A percentile compares a stretch with the other conserved stretches of the same genome.
These are phyloP conservation scores for Nephrotoma flavescens DNA, from an alignment of 2,888 invertebrate species.

Conservation along the genomic window DNA sequence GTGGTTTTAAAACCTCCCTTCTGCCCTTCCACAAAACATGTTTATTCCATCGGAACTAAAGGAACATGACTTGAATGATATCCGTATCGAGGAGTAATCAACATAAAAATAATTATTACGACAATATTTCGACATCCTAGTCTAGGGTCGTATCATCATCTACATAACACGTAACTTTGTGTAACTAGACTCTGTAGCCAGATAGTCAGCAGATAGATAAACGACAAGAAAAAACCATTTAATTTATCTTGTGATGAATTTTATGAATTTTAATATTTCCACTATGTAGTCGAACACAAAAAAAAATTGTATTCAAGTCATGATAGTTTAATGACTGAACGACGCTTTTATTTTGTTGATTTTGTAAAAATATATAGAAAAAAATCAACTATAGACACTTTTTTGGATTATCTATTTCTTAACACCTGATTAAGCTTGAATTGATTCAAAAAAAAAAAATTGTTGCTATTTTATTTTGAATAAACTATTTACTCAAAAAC, in stretches of 20 bases:
- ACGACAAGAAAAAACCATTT: background rate
- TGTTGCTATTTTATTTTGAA: background rate
- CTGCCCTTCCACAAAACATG: background rate
- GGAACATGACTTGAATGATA: background rate
- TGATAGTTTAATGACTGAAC: background rate
- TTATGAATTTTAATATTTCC: background rate
- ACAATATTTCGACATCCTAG: background rate
- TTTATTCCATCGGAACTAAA: background rate
- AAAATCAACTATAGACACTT: background rate
- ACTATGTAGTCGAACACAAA: background rate
- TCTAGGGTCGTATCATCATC: background rate
- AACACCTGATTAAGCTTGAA: background rate
- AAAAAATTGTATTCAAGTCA: background rate
- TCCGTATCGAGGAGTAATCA: background rate
- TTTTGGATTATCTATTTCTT: background rate
- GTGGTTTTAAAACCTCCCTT: background rate
- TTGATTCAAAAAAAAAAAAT: background rate
- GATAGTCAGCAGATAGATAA: background rate
- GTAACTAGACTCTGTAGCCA: background rate
- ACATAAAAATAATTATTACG: background rate
- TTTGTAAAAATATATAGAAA: background rate
- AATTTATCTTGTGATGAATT: background rate
- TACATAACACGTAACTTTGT: background rate
- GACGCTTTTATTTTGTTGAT: background rate
- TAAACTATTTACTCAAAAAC: background rate